These are phyloP conservation scores for Euphonia xanthogaster DNA, from an alignment of 2,797 vertebrate species.

Conservation along the genomic window DNA sequence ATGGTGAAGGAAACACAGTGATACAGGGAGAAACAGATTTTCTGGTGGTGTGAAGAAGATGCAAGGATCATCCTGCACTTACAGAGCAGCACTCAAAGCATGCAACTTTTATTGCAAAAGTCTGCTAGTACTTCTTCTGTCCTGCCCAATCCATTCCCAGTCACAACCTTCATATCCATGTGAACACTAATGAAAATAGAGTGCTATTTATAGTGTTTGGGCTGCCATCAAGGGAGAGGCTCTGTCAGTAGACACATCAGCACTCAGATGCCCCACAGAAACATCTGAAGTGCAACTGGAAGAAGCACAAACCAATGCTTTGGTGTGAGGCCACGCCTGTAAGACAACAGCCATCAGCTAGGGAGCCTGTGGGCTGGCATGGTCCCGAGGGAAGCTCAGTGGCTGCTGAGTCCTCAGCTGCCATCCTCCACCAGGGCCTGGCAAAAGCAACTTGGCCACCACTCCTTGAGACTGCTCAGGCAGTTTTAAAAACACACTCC, in stretches of 20 bases:
- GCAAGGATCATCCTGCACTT: not conserved
- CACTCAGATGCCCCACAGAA: not conserved
- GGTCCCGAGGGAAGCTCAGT: not conserved
- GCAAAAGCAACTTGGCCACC: not conserved
- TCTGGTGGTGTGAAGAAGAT: not conserved
- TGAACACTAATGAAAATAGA: not conserved
- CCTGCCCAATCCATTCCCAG: not conserved
- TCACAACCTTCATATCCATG: not conserved
- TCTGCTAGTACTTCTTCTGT: not conserved
- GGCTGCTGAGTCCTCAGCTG: not conserved
- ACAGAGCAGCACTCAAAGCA: not conserved
- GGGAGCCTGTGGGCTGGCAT: not conserved
- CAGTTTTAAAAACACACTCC: constrained; percentile 1
- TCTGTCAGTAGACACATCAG: not conserved
- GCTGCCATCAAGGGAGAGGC: not conserved
- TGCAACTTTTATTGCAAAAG: not conserved
- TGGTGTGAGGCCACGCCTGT: not conserved
- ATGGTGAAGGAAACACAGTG: not conserved
- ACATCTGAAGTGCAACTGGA: constrained; percentile 15
- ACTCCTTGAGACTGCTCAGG: not conserved
- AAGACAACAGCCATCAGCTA: not conserved
- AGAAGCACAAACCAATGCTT: not conserved
- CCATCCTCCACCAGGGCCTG: not conserved
- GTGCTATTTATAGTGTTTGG: not conserved
- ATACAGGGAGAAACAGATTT: not conserved